Evolutionary conservation across 2,113 vertebrate species (phyloP).

Genomic region (Phylloscopus trochilus): DNA sequence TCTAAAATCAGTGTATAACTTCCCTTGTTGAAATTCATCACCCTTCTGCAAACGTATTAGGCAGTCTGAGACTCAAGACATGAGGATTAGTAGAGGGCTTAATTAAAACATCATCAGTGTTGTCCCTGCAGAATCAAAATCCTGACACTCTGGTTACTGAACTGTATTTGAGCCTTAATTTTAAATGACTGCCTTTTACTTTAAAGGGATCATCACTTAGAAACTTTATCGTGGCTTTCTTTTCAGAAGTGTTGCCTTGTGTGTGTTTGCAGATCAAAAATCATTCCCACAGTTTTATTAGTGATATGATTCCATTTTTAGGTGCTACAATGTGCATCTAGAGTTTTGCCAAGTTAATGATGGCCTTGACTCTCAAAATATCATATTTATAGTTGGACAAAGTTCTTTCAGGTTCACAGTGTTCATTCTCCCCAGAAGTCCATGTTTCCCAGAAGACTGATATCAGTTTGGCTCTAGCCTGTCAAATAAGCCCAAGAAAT

Average conservation of each 20-base stretch:
- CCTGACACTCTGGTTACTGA: neutral
- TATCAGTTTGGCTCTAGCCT: neutral
- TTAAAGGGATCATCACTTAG: neutral
- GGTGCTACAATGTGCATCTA: neutral
- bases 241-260: neutral
- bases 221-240: neutral
- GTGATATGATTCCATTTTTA: neutral
- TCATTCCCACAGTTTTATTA: neutral
- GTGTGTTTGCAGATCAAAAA: neutral
- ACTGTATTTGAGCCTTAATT: conserved; percentile 10
- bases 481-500: neutral
- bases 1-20: neutral
- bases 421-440: neutral
- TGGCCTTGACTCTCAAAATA: neutral
- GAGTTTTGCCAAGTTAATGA: neutral
- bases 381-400: neutral
- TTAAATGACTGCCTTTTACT: neutral
- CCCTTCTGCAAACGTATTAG: conserved; percentile 1
- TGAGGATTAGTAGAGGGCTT: conserved; percentile 49
- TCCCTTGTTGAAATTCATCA: conserved; percentile 21
- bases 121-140: conserved; percentile 56
- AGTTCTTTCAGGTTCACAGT: neutral
- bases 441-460: neutral
- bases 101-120: conserved; percentile 37
- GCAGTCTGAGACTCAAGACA: neutral